Percentiles rank a stretch among this genome's conserved stretches.
phyloP scores from a whole-genome alignment of 2,113 vertebrate genomes.

The Cacatua alba region DNA sequence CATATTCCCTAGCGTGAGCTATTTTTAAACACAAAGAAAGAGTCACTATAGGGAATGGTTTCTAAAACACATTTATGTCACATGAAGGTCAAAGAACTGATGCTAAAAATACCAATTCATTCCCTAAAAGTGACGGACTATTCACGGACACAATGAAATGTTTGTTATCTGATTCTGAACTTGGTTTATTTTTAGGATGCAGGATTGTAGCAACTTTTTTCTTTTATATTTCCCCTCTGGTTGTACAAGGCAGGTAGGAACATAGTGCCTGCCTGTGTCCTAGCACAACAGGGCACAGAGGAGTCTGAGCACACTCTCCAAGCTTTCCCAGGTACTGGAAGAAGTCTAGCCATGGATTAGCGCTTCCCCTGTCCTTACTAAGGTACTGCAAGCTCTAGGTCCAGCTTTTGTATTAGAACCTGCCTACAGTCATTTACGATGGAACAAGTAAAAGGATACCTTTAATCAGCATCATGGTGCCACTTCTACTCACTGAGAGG shows the following conservation, averaged over 20 bases:
- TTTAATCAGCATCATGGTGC: constrained; percentile 45
- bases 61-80: background rate
- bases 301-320: background rate
- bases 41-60: background rate
- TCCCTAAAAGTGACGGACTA: background rate
- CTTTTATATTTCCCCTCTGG: background rate
- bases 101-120: background rate
- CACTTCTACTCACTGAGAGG: accelerated
- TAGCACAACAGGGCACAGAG: background rate
- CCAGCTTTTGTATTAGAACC: background rate
- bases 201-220: background rate
- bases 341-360: background rate
- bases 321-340: background rate
- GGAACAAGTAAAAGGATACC: background rate
- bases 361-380: background rate
- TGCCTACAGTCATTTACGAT: accelerated
- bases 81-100: background rate
- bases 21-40: background rate
- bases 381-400: background rate
- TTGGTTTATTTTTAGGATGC: background rate
- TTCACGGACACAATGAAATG: background rate
- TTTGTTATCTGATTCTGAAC: background rate
- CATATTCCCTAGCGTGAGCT: background rate
- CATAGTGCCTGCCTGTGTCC: background rate
- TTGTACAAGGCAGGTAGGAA: background rate